Percentiles rank a stretch among this genome's conserved stretches.
These are phyloP conservation scores for Chionodraco myersi DNA, from an alignment of 2,113 vertebrate species.

Conservation along the genomic window DNA sequence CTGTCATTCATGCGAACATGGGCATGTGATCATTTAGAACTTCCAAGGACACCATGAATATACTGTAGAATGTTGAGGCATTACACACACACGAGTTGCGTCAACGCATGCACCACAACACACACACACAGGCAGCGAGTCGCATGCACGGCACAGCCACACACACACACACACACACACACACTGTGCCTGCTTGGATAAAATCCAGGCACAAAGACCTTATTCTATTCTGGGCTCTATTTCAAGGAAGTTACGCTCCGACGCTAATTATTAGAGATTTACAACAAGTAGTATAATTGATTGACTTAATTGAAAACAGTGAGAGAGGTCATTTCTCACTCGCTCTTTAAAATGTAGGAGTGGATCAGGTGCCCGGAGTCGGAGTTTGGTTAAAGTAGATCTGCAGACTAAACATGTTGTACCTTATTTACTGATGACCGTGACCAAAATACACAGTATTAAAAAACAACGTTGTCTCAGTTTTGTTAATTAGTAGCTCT, in stretches of 20 bases:
- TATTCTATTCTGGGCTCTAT: constrained; percentile 41
- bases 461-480: too few species aligned
- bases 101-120: not conserved
- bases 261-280: constrained; percentile 65
- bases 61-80: constrained; percentile 4
- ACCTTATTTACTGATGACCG: not conserved
- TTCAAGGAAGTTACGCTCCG: constrained; percentile 40
- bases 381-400: not conserved
- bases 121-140: too few species aligned
- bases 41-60: constrained; percentile 9
- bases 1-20: constrained; percentile 38
- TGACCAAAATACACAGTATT: not conserved
- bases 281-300: constrained; percentile 58
- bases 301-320: constrained; percentile 54
- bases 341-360: constrained; percentile 27
- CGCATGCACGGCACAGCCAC: not conserved
- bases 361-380: constrained; percentile 23
- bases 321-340: constrained; percentile 43
- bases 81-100: not conserved
- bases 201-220: constrained; percentile 58
- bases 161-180: constrained; percentile 15
- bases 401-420: not conserved
- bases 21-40: not conserved
- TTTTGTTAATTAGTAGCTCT: too few species aligned
- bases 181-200: constrained; percentile 22